A percentile compares a stretch with the other conserved stretches of the same genome.
Evolutionary conservation across 2,888 invertebrate species (phyloP).

Genomic region (Slavum lentiscoides): DNA sequence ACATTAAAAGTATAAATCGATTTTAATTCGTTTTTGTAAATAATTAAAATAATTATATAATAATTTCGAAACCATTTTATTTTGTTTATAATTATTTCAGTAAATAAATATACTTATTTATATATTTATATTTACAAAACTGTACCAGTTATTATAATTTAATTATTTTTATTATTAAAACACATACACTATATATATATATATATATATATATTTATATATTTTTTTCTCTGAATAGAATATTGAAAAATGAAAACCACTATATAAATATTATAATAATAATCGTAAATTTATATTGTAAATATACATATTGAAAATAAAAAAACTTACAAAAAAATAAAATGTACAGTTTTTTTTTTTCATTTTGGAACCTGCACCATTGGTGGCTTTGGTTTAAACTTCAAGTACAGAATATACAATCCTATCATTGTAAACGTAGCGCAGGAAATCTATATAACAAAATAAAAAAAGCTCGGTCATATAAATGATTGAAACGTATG

Average conservation of each 20-base stretch:
- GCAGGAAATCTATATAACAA: slow-evolving; percentile 12
- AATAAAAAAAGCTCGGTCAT: not conserved
- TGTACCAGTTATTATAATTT: slow-evolving; percentile 41
- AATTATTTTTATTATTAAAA: slow-evolving; percentile 29
- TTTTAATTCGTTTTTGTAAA: slow-evolving; percentile 43
- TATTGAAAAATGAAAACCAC: slow-evolving; percentile 37
- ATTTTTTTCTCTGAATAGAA: slow-evolving; percentile 28
- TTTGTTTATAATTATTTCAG: slow-evolving; percentile 15
- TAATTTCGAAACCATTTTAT: slow-evolving; percentile 24
- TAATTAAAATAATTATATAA: slow-evolving; percentile 34
- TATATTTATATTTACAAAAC: not conserved
- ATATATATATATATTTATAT: slow-evolving; percentile 18
- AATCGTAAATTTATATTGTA: slow-evolving; percentile 38
- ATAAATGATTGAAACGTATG: too few relatives aligned
- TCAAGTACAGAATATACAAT: slow-evolving; percentile 3
- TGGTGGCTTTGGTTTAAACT: not conserved
- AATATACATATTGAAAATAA: slow-evolving; percentile 30
- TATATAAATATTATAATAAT: slow-evolving; percentile 24
- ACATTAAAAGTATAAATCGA: slow-evolving; percentile 12
- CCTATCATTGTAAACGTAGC: slow-evolving; percentile 4
- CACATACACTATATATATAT: not conserved
- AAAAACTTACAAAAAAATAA: slow-evolving; percentile 34
- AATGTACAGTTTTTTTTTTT: slow-evolving; percentile 4
- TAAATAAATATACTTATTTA: slow-evolving; percentile 26
- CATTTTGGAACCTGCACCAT: not conserved